These are phyloP conservation scores for Therioaphis trifolii DNA, from an alignment of 2,888 invertebrate species.

Conservation along the genomic window DNA sequence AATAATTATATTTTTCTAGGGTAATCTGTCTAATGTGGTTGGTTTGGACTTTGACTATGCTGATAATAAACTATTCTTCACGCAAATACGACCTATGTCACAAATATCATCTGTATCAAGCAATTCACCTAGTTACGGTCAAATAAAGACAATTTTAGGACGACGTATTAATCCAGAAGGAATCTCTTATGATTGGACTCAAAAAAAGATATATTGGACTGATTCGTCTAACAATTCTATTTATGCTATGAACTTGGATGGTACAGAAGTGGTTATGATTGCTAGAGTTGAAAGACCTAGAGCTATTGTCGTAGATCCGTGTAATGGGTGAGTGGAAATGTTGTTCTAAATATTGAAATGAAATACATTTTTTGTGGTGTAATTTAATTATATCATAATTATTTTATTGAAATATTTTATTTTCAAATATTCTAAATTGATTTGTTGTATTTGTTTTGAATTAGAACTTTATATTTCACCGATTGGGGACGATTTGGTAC, in stretches of 20 bases:
- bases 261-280: constrained; percentile 88
- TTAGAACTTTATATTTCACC: constrained; percentile 86
- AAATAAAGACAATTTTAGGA: constrained; percentile 77
- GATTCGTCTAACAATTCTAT: constrained; percentile 95
- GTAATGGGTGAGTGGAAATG: constrained; percentile 77
- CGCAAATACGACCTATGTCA: constrained; percentile 92
- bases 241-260: constrained; percentile 93
- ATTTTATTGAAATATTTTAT: not conserved
- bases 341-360: not conserved
- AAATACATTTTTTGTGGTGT: not conserved
- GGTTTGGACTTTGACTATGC: constrained; percentile 95
- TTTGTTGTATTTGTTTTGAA: not conserved
- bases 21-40: constrained; percentile 90
- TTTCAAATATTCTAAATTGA: not conserved
- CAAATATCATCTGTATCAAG: constrained; percentile 85
- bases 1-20: constrained; percentile 67
- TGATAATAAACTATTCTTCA: constrained; percentile 88
- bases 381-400: not conserved
- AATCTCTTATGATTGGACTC: constrained; percentile 97
- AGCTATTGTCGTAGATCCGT: constrained; percentile 96
- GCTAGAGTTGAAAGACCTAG: constrained; percentile 91
- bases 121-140: constrained; percentile 75
- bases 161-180: constrained; percentile 92
- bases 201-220: constrained; percentile 97
- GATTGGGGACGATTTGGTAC: constrained; percentile 96